phyloP scores from a whole-genome alignment of 2,797 vertebrate species.

The Brotula barbata region DNA sequence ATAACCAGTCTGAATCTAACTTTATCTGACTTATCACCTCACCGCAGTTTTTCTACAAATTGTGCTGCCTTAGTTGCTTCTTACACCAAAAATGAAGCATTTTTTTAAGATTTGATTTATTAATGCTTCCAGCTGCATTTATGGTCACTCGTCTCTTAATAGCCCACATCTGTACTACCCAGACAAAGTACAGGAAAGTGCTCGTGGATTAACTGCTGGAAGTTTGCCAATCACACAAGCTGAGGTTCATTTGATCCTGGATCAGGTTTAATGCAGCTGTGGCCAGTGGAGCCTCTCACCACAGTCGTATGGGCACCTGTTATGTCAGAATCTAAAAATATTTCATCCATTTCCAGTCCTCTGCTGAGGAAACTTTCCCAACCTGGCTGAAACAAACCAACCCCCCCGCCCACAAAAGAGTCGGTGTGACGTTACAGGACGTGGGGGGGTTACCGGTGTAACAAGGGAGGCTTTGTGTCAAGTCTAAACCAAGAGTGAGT shows the following conservation, averaged over 20 bases:
- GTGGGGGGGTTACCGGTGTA: not conserved
- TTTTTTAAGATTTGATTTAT: too few relatives aligned
- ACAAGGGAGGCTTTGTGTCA: accelerated
- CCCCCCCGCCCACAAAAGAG: not conserved
- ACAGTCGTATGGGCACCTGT: constrained; percentile 56
- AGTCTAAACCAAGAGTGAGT: not conserved
- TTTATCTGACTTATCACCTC: too few relatives aligned
- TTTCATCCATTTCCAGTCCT: constrained; percentile 26
- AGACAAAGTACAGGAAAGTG: not conserved
- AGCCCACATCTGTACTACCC: not conserved
- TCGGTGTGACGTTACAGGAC: not conserved
- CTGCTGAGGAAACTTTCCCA: constrained; percentile 23
- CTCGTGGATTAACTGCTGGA: too few relatives aligned
- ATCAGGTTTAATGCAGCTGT: not conserved
- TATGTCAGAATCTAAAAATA: constrained; percentile 74
- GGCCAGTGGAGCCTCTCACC: not conserved
- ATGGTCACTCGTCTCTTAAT: too few relatives aligned
- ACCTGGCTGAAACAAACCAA: not conserved
- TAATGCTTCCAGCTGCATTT: too few relatives aligned
- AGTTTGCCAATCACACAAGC: not conserved
- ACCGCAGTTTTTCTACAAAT: too few relatives aligned
- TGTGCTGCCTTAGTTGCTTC: too few relatives aligned
- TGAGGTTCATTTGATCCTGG: not conserved
- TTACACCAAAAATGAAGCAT: too few relatives aligned
- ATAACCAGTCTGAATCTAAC: too few relatives aligned